Conservation (phyloP, 2,113 vertebrate species). For the Malurus elegans region DNA sequence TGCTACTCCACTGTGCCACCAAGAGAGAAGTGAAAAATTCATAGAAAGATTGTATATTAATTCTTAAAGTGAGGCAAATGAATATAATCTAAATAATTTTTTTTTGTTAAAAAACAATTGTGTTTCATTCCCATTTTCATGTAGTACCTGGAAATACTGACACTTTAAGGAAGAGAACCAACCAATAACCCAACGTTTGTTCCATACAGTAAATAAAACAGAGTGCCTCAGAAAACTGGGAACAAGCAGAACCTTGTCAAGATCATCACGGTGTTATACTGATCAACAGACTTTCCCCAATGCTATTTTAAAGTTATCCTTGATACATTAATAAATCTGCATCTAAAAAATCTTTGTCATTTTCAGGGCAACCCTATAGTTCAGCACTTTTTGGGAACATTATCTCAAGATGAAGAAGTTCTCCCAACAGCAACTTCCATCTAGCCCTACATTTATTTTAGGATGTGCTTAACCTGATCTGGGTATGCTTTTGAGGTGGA, state of each 20-base stretch:
- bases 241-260: not conserved
- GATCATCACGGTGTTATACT: not conserved
- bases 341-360: not conserved
- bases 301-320: not conserved
- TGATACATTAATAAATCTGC: not conserved
- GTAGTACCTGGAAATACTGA: not conserved
- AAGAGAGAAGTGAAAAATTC: not conserved
- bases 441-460: not conserved
- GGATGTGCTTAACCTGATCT: not conserved
- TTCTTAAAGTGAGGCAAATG: not conserved
- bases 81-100: not conserved
- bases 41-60: not conserved
- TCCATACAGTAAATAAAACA: not conserved
- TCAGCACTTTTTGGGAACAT: not conserved
- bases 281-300: not conserved
- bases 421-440: not conserved
- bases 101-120: not conserved
- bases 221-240: not conserved
- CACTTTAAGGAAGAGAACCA: not conserved
- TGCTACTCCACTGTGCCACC: not conserved
- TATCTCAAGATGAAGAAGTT: not conserved
- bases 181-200: not conserved
- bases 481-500: not conserved
- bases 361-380: not conserved
- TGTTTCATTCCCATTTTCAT: not conserved